Conservation (phyloP, 2,888 invertebrate species). For the Pocota personata region DNA sequence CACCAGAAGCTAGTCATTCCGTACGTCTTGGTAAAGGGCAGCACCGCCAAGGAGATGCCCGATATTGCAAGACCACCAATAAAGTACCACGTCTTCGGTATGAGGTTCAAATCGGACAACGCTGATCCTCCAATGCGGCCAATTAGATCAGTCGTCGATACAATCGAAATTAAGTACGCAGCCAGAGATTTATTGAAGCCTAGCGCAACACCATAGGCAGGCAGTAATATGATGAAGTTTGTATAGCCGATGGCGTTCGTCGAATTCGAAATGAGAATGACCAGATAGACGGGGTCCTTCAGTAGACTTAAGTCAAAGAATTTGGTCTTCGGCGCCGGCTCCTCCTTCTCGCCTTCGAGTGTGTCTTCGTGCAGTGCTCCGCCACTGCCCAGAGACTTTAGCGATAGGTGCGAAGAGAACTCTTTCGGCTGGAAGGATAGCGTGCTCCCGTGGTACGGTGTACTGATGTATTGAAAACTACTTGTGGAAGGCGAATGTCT, state of each 20-base stretch:
- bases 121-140: conserved; percentile 94
- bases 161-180: conserved; percentile 90
- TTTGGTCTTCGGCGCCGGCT: conserved; percentile 79
- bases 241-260: conserved; percentile 94
- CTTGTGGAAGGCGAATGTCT: conserved; percentile 90
- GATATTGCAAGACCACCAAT: conserved; percentile 91
- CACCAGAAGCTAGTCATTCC: conserved; percentile 87
- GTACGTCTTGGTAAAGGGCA: conserved; percentile 88
- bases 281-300: conserved; percentile 91
- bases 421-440: conserved; percentile 90
- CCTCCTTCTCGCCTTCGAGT: conserved; percentile 76
- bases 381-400: conserved; percentile 87
- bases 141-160: conserved; percentile 91
- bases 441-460: conserved; percentile 93
- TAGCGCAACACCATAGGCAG: conserved; percentile 89
- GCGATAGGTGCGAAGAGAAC: conserved; percentile 90
- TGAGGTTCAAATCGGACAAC: conserved; percentile 89
- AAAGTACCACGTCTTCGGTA: conserved; percentile 93
- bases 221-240: conserved; percentile 92
- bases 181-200: conserved; percentile 89
- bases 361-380: conserved; percentile 72
- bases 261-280: conserved; percentile 92
- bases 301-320: conserved; percentile 90
- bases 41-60: conserved; percentile 88
- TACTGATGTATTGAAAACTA: conserved; percentile 92